A percentile compares a stretch with the other conserved stretches of the same genome.
These are phyloP conservation scores for Kryphioiulus occultus DNA, from an alignment of 2,888 invertebrate species.

Conservation along the genomic window DNA sequence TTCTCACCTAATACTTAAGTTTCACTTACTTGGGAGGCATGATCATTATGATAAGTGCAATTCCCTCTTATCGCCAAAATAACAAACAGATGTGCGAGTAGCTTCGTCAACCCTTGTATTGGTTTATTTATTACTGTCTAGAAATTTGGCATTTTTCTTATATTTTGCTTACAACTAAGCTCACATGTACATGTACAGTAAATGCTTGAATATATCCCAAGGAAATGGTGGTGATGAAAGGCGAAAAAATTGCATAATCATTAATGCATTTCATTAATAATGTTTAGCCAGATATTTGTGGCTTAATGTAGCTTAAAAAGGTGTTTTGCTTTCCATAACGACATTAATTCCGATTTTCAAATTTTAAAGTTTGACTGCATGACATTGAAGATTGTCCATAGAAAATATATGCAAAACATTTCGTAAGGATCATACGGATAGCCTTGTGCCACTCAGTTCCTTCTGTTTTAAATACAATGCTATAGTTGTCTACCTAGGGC, in stretches of 20 bases:
- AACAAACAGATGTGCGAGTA: background rate
- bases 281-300: background rate
- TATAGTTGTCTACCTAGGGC: no score
- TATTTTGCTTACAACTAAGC: background rate
- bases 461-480: no score
- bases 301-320: background rate
- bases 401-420: background rate
- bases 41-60: background rate
- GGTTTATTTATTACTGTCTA: background rate
- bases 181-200: no score
- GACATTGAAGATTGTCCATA: background rate
- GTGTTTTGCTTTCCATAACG: background rate
- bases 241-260: background rate
- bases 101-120: background rate
- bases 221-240: background rate
- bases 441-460: no score
- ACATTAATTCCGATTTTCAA: no score
- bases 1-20: conserved; percentile 3
- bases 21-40: background rate
- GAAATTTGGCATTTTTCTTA: background rate
- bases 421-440: background rate
- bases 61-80: background rate
- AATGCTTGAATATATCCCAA: background rate
- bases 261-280: background rate
- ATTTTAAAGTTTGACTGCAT: background rate